phyloP scores from a whole-genome alignment of 2,113 vertebrate species.

The Paratilapia polleni region DNA sequence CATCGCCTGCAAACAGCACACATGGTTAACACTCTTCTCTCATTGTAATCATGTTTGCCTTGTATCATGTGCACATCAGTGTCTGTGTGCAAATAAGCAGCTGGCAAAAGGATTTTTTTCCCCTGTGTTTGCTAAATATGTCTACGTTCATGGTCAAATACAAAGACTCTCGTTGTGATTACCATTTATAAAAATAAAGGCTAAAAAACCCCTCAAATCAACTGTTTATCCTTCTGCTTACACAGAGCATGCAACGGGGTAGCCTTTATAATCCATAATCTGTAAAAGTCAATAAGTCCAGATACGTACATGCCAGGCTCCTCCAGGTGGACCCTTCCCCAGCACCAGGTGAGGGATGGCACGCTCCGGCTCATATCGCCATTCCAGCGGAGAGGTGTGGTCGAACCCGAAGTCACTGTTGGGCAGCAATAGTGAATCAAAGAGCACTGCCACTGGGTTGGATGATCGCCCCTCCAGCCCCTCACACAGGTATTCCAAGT shows the following conservation, averaged over 20 bases:
- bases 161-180: neutral
- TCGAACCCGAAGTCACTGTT: constrained; percentile 82
- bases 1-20: constrained; percentile 77
- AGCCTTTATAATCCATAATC: neutral
- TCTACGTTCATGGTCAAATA: neutral
- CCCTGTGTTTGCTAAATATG: neutral
- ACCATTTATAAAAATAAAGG: neutral
- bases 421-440: constrained; percentile 83
- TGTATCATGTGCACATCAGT: neutral
- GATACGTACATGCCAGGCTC: constrained; percentile 84
- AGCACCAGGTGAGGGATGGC: constrained; percentile 81
- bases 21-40: neutral
- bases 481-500: constrained; percentile 84
- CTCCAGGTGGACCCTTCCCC: constrained; percentile 82
- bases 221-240: neutral
- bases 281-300: neutral
- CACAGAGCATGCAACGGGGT: neutral
- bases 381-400: constrained; percentile 75
- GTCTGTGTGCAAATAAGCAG: constrained; percentile 9
- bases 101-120: neutral
- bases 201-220: neutral
- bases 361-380: constrained; percentile 76
- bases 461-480: constrained; percentile 83
- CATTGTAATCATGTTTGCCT: neutral
- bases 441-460: constrained; percentile 84